Base-by-base conservation (phyloP, 2,797 vertebrate species). In the Xyrichtys novacula region DNA sequence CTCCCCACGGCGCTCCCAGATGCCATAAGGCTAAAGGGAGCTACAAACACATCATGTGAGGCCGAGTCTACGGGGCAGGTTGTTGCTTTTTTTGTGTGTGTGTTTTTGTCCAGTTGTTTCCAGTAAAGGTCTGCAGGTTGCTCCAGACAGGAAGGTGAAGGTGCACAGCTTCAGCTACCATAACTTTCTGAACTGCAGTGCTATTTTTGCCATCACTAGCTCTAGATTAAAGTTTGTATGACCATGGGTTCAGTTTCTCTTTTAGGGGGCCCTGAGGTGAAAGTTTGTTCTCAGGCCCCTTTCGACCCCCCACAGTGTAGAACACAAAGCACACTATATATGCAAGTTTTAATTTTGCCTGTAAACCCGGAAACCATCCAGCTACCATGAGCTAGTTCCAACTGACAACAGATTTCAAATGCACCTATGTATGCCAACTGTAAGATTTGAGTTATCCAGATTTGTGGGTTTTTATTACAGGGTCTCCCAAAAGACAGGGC, bases 1-100 rank as follows among this genome's bases (percentile, higher is more conserved):
- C 93, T 87, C 91, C 95, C 93, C 89, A 90, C 82, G 60, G 94
- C 65, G 91, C 74, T 85, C 84, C 87, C 91, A 91, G 88, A 91
- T 91, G 89, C 84, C 85, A 92, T 64, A 12, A 87, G 87, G 78
- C 78, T 74, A 75, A 81, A 78, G 85, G 89, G 83, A 90, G 80
- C 72, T 48, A 74, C 85, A 87, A 83, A 85, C 71, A 79, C 76
- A 71, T 83, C 61, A 68, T 78, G 76, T 87, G 83, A 86, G 85
- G 66, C 74, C 26, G 23, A 25, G 57, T 74, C 76, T 34, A 56
- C 71, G 34, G 58, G 65, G 70, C 49, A 57, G 64, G 48, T 52
- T 67, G 52, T 67, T 73, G 48, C 28, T 44, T 63, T 67, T 55
- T 48, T 39, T 25, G 56, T 42, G 28, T 58, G 40, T 72, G 72